Conservation (phyloP, 2,888 invertebrate genomes). For the Pemphredon lugubris region DNA sequence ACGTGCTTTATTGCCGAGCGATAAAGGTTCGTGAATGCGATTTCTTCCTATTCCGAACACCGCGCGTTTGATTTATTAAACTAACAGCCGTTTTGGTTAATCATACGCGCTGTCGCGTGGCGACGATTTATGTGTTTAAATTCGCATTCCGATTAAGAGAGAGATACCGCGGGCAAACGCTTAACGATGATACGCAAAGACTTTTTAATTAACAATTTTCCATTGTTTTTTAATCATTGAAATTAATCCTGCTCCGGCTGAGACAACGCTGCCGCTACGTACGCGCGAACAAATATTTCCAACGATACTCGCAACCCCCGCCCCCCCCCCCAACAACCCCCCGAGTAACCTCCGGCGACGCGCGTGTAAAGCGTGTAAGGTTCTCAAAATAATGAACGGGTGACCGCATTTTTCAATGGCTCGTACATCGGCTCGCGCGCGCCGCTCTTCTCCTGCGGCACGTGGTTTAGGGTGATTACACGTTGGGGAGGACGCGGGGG, state of each 20-base stretch:
- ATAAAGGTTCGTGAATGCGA: slow-evolving; percentile 37
- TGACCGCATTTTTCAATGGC: slow-evolving; percentile 70
- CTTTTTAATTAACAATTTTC: too few species aligned
- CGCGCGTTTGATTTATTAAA: slow-evolving; percentile 21
- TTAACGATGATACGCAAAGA: too few species aligned
- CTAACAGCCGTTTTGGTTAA: slow-evolving; percentile 33
- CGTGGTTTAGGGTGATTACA: slow-evolving; percentile 77
- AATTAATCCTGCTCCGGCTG: too few species aligned
- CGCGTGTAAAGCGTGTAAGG: slow-evolving; percentile 56
- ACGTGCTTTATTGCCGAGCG: slow-evolving; percentile 49
- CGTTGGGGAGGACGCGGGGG: slow-evolving; percentile 44
- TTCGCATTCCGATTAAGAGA: too few species aligned
- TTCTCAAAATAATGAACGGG: slow-evolving; percentile 67
- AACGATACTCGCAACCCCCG: too few species aligned
- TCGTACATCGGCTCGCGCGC: slow-evolving; percentile 56
- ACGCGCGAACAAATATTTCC: too few species aligned
- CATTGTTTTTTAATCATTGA: too few species aligned
- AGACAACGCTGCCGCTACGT: too few species aligned
- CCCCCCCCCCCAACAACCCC: too few species aligned
- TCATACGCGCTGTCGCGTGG: slow-evolving; percentile 23
- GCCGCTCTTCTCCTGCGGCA: slow-evolving; percentile 57
- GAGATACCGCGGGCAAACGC: too few species aligned
- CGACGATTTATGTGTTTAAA: slow-evolving; percentile 39
- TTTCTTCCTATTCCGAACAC: slow-evolving; percentile 26
- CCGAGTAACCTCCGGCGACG: slow-evolving; percentile 18